Evolutionary conservation across 1,140 invertebrate species (phyloP).

Genomic region (Adoxophyes honmai): DNA sequence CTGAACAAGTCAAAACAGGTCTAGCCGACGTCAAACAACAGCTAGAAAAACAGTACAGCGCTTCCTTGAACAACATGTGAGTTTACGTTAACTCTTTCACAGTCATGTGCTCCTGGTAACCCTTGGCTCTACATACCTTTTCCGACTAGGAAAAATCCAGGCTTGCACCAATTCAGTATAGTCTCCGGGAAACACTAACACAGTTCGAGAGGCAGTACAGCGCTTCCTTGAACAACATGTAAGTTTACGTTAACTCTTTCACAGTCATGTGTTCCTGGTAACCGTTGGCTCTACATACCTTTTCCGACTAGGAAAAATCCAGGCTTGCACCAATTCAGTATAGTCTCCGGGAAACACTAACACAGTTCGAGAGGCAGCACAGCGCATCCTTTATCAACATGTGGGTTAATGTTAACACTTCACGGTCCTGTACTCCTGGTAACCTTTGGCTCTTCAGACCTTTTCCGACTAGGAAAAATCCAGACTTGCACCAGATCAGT

Average conservation of each 20-base stretch:
- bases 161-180: constrained; percentile 41
- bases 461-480: too few species aligned
- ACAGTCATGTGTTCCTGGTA: not conserved
- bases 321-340: constrained; percentile 41
- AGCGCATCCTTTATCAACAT: constrained; percentile 35
- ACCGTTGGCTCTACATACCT: too few species aligned
- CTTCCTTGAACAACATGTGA: constrained; percentile 45
- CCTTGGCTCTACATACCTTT: too few species aligned
- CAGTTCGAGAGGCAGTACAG: constrained; percentile 47
- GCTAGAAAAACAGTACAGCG: constrained; percentile 44
- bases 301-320: too few species aligned
- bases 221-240: constrained; percentile 42
- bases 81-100: too few species aligned
- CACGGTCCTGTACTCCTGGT: not conserved
- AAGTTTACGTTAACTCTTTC: too few species aligned
- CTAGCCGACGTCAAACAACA: constrained; percentile 36
- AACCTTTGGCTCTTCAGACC: too few species aligned
- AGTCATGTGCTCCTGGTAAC: not conserved
- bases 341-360: constrained; percentile 36
- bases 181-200: constrained; percentile 33
- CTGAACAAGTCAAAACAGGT: constrained; percentile 33
- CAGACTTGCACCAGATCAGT: constrained; percentile 42
- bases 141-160: too few species aligned
- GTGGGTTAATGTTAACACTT: constrained; percentile 46
- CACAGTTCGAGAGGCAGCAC: constrained; percentile 46